phyloP scores from a whole-genome alignment of 2,888 invertebrate species.

The Meta bourneti region DNA sequence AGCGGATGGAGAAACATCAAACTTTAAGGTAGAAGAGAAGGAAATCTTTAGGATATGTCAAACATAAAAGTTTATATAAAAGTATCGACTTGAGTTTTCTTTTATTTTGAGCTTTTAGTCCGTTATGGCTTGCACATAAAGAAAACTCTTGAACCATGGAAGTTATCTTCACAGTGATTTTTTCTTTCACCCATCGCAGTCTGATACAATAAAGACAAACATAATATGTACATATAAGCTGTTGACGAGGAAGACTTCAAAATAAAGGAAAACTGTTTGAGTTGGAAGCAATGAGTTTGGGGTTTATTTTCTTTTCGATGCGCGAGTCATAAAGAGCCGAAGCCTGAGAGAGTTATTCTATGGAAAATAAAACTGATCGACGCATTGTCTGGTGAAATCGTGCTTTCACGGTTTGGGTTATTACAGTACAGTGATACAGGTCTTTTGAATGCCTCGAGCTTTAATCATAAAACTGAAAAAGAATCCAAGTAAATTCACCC shows the following conservation, averaged over 20 bases:
- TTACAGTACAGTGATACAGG: too few species aligned
- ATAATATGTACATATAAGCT: constrained; percentile 29
- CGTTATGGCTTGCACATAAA: constrained; percentile 36
- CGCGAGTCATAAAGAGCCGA: background rate
- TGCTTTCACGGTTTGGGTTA: background rate
- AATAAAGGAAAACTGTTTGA: constrained; percentile 13
- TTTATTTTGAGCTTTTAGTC: constrained; percentile 21
- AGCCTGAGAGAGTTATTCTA: background rate
- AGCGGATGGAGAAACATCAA: constrained; percentile 46
- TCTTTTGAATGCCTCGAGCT: too few species aligned
- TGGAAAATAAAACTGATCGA: background rate
- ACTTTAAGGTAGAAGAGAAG: constrained; percentile 43
- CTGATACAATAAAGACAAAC: constrained; percentile 20
- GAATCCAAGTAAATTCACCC: too few species aligned
- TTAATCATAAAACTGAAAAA: too few species aligned
- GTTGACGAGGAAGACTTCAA: constrained; percentile 8
- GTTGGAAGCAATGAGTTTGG: constrained; percentile 18
- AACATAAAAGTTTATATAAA: constrained; percentile 60
- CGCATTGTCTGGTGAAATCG: background rate
- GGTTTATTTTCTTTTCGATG: background rate
- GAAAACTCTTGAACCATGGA: background rate
- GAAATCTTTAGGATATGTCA: constrained; percentile 47
- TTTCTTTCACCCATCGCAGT: background rate
- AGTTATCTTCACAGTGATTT: background rate
- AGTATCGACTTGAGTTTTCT: constrained; percentile 45